A percentile compares a stretch with the other conserved stretches of the same genome.
phyloP scores from a whole-genome alignment of 2,797 vertebrate genomes.

The Zenarchopterus dispar region DNA sequence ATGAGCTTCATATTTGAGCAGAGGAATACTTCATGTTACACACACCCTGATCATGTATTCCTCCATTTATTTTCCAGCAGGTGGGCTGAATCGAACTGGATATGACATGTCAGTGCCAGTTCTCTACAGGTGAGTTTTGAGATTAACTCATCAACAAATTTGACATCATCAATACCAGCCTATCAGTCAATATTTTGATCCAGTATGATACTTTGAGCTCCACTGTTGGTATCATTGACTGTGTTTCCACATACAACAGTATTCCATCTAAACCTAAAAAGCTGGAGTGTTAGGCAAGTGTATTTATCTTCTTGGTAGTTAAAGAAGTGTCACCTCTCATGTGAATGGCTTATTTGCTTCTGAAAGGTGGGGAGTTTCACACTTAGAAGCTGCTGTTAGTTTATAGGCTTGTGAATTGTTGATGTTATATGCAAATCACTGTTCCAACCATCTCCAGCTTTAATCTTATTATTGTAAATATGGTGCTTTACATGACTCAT shows the following conservation, averaged over 20 bases:
- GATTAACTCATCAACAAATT: slow-evolving; percentile 12
- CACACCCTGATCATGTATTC: slow-evolving; percentile 3
- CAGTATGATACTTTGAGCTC: slow-evolving; percentile 40
- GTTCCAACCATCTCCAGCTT: too few species aligned
- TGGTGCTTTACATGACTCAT: too few species aligned
- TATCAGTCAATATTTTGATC: slow-evolving; percentile 28
- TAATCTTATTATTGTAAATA: too few species aligned
- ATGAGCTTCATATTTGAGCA: background rate
- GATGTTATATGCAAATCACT: too few species aligned
- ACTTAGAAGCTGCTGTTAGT: too few species aligned
- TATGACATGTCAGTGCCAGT: background rate
- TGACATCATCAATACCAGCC: slow-evolving; percentile 31
- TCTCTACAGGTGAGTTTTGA: background rate
- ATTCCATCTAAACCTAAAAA: too few species aligned
- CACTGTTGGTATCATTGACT: slow-evolving; percentile 48
- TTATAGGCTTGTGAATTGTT: too few species aligned
- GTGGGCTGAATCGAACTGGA: slow-evolving; percentile 1
- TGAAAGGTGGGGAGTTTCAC: too few species aligned
- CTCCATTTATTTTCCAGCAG: slow-evolving; percentile 13
- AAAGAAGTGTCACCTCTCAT: too few species aligned
- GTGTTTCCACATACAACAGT: background rate
- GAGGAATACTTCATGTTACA: slow-evolving; percentile 1
- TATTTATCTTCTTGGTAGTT: too few species aligned
- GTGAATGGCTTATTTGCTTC: too few species aligned
- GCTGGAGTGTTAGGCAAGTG: too few species aligned